Evolutionary conservation across 2,113 vertebrate genomes (phyloP), one percentile per base, ranked within the genome.

Genomic region (Bolborhynchus lineola): DNA sequence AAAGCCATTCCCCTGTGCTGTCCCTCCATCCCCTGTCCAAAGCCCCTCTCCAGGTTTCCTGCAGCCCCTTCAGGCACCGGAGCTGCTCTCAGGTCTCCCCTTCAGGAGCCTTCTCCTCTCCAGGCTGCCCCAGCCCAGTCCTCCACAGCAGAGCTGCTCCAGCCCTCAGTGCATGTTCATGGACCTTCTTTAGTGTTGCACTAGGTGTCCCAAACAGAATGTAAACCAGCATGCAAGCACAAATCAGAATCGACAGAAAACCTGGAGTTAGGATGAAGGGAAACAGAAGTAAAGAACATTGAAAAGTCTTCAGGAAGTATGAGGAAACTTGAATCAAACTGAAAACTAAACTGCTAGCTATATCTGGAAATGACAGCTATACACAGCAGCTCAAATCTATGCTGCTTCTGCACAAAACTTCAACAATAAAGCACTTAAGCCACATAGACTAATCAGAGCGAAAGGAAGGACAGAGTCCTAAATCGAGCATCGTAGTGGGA

Each of bases 401-500:
- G 0, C 13, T 86, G 67, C 9, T 87, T 59, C 80, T 63, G 46
- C 86, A 59, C 13, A 81, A 47, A 44, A 37, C 29, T n/a, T 84
- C 44, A 68, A 67, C 39, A 39, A 47, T 23, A 28, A 64, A 41
- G 50, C 28, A 37, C 20, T 60, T 46, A 29, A 71, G 42, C 24
- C 35, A 71, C 0, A 0, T 23, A 82, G 49, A 11, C 26, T 33
- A 49, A 13, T 20, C 52, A 20, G 12, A 59, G 6, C 28, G 75
- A 53, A 91, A 42, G 35, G 20, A 77, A 42, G 37, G 26, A 50
- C 24, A 20, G 33, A 75, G 41, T 17, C 37, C 64, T 20, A 85
- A 37, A 81, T 2, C 0, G 0, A 46, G 20, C 20, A 28, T 28
- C 52, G 13, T 29, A 72, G 2, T 1, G 1, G 31, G 37, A 75